A percentile compares a stretch with the other conserved stretches of the same genome.
Conservation (phyloP, 2,888 invertebrate species). For the Poecilobothrus nobilitatus region DNA sequence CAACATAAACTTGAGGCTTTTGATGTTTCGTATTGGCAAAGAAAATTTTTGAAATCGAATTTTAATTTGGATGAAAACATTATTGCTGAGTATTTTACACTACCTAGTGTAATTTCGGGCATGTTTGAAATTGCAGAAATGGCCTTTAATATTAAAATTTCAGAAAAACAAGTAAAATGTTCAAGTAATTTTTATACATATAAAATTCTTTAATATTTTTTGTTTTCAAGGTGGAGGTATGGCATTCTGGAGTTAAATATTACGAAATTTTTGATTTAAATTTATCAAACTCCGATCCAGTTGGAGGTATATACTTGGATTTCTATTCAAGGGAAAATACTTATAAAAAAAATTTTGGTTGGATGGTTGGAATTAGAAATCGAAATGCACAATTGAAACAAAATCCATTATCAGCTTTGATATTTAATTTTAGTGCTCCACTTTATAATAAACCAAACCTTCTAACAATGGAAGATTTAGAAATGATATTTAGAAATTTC, state of each 20-base stretch:
- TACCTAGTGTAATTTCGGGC: conserved; percentile 69
- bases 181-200: neutral
- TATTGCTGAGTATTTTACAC: conserved; percentile 72
- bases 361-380: conserved; percentile 71
- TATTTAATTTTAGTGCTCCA: conserved; percentile 73
- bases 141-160: conserved; percentile 69
- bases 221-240: conserved; percentile 50
- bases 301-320: conserved; percentile 81
- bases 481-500: conserved; percentile 71
- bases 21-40: conserved; percentile 83
- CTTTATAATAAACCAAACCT: conserved; percentile 56
- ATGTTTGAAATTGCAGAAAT: conserved; percentile 66
- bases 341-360: conserved; percentile 59
- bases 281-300: conserved; percentile 41
- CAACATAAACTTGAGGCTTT: conserved; percentile 61
- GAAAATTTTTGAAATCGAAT: conserved; percentile 60
- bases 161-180: conserved; percentile 46
- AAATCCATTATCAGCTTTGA: conserved; percentile 69
- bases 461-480: conserved; percentile 67
- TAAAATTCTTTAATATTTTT: neutral
- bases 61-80: conserved; percentile 63
- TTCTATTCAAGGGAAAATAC: conserved; percentile 62
- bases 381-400: conserved; percentile 55
- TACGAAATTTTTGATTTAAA: conserved; percentile 57
- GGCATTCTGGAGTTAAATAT: conserved; percentile 80